Evolutionary conservation across 2,113 vertebrate genomes (phyloP).

Genomic region (Rhynchopsitta pachyrhyncha): DNA sequence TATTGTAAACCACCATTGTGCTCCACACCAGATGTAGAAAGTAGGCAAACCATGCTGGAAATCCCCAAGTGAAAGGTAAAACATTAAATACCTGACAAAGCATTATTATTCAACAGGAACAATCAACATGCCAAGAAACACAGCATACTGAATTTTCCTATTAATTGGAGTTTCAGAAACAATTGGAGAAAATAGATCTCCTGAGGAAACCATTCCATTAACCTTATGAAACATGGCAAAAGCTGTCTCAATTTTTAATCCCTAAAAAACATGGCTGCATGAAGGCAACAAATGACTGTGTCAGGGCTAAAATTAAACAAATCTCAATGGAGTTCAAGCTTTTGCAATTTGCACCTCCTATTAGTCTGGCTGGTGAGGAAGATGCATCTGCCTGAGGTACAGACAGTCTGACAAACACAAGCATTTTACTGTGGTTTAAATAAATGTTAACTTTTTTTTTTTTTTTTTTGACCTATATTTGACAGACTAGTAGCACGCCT

Average conservation of each 20-base stretch:
- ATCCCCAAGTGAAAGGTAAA: neutral
- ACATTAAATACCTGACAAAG: neutral
- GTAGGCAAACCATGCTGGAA: neutral
- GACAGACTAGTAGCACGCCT: neutral
- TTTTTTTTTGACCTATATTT: neutral
- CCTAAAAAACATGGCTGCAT: neutral
- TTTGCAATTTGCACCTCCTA: neutral
- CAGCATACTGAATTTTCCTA: neutral
- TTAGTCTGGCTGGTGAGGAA: neutral
- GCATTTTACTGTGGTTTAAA: neutral
- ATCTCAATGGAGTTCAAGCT: neutral
- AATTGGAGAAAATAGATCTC: neutral
- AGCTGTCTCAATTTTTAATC: neutral
- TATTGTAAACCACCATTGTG: accelerated
- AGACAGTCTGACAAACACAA: neutral
- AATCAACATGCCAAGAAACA: neutral
- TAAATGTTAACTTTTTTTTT: neutral
- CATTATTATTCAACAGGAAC: neutral
- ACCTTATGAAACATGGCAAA: neutral
- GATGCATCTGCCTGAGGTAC: neutral
- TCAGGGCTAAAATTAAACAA: neutral
- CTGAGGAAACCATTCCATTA: neutral
- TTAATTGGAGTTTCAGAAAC: neutral
- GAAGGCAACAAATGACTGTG: neutral
- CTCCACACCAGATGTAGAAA: neutral